Evolutionary conservation across 2,113 vertebrate genomes (phyloP).

Genomic region (Procapra przewalskii): DNA sequence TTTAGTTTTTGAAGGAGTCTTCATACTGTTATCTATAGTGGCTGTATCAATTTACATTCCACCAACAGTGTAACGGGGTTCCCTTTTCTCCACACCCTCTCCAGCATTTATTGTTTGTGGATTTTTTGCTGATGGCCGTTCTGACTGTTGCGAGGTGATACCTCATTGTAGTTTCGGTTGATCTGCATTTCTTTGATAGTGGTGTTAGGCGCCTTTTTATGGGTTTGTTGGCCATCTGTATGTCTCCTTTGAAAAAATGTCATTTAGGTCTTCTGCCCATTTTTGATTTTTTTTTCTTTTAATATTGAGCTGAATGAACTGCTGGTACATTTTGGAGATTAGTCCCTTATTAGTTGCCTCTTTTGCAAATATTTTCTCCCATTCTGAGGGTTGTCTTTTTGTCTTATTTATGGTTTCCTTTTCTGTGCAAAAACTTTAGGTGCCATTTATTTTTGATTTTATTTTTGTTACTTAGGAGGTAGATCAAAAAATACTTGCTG

Average conservation of each 20-base stretch:
- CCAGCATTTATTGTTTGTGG: neutral
- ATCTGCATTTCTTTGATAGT: neutral
- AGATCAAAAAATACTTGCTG: neutral
- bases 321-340: neutral
- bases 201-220: neutral
- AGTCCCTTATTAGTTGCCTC: neutral
- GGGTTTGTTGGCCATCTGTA: neutral
- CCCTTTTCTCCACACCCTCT: neutral
- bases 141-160: neutral
- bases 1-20: neutral
- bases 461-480: neutral
- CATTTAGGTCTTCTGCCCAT: neutral
- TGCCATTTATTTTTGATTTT: neutral
- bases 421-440: neutral
- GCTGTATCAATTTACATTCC: neutral
- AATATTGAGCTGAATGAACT: neutral
- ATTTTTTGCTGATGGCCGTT: neutral
- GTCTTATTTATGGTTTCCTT: neutral
- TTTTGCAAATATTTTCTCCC: neutral
- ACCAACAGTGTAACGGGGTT: neutral
- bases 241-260: neutral
- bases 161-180: neutral
- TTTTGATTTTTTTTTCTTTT: neutral
- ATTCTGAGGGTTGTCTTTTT: neutral
- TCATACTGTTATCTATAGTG: neutral